A percentile compares a stretch with the other conserved stretches of the same genome.
phyloP scores from a whole-genome alignment of 2,113 vertebrate genomes.

The Murina feae region DNA sequence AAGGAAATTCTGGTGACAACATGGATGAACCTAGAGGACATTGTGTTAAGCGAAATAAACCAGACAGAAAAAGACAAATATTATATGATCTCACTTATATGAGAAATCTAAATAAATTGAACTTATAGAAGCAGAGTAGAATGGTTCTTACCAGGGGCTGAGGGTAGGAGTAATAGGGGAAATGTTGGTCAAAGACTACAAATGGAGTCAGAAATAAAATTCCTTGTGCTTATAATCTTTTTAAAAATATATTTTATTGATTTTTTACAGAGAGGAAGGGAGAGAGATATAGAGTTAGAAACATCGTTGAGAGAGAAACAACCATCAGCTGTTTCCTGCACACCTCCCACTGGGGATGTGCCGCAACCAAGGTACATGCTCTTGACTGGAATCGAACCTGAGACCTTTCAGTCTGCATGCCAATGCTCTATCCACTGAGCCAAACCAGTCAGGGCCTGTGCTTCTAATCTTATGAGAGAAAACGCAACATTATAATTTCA shows the following conservation, averaged over 20 bases:
- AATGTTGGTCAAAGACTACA: background rate
- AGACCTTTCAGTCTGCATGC: too few relatives aligned
- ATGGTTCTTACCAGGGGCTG: background rate
- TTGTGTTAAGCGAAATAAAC: background rate
- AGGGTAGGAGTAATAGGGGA: fast-evolving
- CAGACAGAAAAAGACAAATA: background rate
- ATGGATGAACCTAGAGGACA: background rate
- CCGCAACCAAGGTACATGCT: too few relatives aligned
- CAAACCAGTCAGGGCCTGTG: too few relatives aligned
- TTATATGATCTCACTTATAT: background rate
- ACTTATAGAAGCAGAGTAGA: background rate
- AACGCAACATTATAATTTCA: background rate
- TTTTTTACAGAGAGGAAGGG: too few relatives aligned
- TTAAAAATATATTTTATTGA: too few relatives aligned
- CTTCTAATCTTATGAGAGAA: background rate
- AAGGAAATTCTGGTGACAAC: background rate
- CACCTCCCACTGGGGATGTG: too few relatives aligned
- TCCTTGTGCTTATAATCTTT: background rate
- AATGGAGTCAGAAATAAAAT: background rate
- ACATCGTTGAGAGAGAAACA: too few relatives aligned
- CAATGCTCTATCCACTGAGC: too few relatives aligned
- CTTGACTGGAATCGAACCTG: too few relatives aligned
- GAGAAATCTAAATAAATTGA: background rate
- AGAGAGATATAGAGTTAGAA: too few relatives aligned
- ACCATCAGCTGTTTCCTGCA: too few relatives aligned